A percentile compares a stretch with the other conserved stretches of the same genome.
These are phyloP conservation scores for Ciona savignyi DNA, from an alignment of 23 tunicate species.

Conservation along the genomic window DNA sequence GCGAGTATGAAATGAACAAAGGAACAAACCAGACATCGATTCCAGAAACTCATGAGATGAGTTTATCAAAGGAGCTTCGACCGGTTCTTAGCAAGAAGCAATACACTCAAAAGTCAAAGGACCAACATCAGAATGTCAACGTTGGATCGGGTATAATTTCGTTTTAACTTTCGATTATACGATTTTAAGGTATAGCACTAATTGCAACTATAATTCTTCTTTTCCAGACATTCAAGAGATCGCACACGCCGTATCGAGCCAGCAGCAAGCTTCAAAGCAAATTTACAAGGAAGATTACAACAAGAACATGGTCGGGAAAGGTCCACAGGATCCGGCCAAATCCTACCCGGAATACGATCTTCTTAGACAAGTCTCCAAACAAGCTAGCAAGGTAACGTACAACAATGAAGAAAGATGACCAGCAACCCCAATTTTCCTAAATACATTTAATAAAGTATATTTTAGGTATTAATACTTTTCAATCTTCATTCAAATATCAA, in stretches of 20 bases:
- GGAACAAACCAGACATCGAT: constrained; percentile 36
- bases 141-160: constrained; percentile 45
- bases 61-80: constrained; percentile 52
- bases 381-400: constrained; percentile 43
- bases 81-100: constrained; percentile 47
- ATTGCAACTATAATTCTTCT: no score
- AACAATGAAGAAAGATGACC: no score
- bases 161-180: no score
- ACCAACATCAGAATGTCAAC: constrained; percentile 35
- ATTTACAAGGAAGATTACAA: constrained; percentile 53
- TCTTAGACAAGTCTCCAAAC: constrained; percentile 22
- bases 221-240: constrained; percentile 48
- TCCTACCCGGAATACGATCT: constrained; percentile 51
- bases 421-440: no score
- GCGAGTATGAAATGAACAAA: constrained; percentile 33
- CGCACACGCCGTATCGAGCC: constrained; percentile 32
- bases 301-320: constrained; percentile 48
- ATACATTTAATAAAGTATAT: no score
- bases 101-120: constrained; percentile 60
- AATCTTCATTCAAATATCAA: no score
- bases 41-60: constrained; percentile 74
- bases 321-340: constrained; percentile 31
- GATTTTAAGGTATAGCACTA: no score
- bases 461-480: no score
- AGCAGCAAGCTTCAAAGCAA: constrained; percentile 22